A percentile compares a stretch with the other conserved stretches of the same genome.
Conservation (phyloP, 1,140 invertebrate species). For the Aphaenogaster rudis region DNA sequence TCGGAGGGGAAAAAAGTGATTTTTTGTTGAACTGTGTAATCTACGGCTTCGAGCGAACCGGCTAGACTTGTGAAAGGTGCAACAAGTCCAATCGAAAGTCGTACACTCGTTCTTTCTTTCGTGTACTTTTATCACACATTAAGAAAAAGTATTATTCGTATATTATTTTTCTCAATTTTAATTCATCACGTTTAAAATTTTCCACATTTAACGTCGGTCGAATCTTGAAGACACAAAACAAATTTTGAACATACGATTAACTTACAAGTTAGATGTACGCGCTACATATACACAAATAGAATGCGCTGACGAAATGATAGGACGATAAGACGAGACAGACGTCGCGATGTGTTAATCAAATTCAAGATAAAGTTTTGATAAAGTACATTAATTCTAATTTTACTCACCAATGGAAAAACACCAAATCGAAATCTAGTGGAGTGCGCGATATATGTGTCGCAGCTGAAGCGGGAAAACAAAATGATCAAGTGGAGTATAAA, state of each 20-base stretch:
- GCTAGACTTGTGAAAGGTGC: slow-evolving; percentile 43
- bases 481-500: neutral
- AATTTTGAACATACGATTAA: slow-evolving; percentile 1
- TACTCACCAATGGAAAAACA: slow-evolving; percentile 32
- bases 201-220: neutral
- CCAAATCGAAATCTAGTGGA: neutral
- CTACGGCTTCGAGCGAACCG: neutral
- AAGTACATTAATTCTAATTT: neutral
- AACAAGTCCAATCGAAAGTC: slow-evolving; percentile 52
- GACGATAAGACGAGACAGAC: neutral
- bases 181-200: neutral
- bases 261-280: neutral
- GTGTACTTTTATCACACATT: neutral
- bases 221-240: neutral
- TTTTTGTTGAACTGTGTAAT: neutral
- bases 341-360: slow-evolving; percentile 9
- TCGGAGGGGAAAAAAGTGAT: no score
- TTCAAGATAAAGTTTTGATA: slow-evolving; percentile 13
- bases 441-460: slow-evolving; percentile 18
- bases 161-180: neutral
- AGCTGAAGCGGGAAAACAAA: slow-evolving; percentile 20
- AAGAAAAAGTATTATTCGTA: neutral
- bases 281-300: neutral
- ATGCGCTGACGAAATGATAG: neutral
- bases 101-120: neutral